Conservation (phyloP, 2,113 vertebrate species). For the Cyanistes caeruleus region DNA sequence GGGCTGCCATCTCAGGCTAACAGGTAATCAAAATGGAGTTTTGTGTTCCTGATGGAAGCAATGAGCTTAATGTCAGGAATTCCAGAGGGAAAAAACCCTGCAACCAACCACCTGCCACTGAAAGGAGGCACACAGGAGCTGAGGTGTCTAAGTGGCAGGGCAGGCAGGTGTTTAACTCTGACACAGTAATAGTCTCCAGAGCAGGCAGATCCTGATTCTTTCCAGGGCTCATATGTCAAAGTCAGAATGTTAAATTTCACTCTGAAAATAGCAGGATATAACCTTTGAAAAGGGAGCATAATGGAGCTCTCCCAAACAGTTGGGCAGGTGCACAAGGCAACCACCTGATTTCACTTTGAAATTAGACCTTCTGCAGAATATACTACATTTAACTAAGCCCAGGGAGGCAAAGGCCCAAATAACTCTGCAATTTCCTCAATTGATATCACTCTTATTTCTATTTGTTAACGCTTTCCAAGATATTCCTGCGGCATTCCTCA, state of each 20-base stretch:
- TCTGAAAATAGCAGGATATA: slow-evolving; percentile 34
- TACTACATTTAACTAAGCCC: neutral
- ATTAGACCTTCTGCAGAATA: neutral
- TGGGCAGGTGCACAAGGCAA: neutral
- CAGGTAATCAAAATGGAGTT: neutral
- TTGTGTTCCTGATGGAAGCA: neutral
- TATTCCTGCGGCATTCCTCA: neutral
- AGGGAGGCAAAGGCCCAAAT: neutral
- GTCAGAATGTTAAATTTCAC: slow-evolving; percentile 31
- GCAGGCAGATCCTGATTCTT: neutral
- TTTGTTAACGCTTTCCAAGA: neutral
- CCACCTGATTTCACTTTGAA: slow-evolving; percentile 12
- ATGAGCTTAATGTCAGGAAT: slow-evolving; percentile 3
- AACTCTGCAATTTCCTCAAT: neutral
- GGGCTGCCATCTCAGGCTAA: neutral
- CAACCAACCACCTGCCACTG: neutral
- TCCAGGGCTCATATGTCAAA: slow-evolving; percentile 6
- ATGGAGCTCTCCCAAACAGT: neutral
- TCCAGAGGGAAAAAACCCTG: neutral
- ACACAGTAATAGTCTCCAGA: neutral
- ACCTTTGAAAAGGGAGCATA: slow-evolving; percentile 11
- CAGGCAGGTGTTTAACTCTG: neutral
- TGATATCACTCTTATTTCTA: neutral
- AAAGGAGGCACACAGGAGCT: neutral
- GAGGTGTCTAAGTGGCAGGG: neutral